A percentile compares a stretch with the other conserved stretches of the same genome.
Conservation (phyloP, 2,888 invertebrate species). For the Zygogramma bicolorata region DNA sequence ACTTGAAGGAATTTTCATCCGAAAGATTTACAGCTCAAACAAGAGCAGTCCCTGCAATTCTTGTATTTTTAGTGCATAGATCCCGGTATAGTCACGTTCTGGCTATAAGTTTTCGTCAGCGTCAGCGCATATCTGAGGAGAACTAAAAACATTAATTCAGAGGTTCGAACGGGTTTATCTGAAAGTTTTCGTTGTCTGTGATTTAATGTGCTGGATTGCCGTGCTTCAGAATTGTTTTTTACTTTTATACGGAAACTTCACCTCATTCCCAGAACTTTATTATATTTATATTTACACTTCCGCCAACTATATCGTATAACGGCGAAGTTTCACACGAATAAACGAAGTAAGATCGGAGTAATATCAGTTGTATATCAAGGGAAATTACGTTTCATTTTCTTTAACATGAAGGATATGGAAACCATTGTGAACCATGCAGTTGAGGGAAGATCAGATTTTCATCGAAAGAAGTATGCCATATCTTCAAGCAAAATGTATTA, state of each 20-base stretch:
- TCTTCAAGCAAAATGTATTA: no score
- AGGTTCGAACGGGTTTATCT: conserved; percentile 41
- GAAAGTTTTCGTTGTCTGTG: conserved; percentile 30
- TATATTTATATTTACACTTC: conserved; percentile 15
- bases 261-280: conserved; percentile 8
- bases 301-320: neutral
- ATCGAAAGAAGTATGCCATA: no score
- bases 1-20: neutral
- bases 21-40: neutral
- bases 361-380: neutral
- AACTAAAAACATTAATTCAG: conserved; percentile 42
- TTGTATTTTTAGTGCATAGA: conserved; percentile 27
- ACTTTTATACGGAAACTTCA: conserved; percentile 30
- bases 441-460: no score
- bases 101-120: conserved; percentile 28
- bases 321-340: neutral
- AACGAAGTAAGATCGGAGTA: neutral
- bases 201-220: conserved; percentile 34
- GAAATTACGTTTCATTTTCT: neutral
- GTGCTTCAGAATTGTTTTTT: conserved; percentile 28
- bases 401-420: neutral
- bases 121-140: conserved; percentile 31
- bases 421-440: no score
- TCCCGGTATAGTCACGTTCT: conserved; percentile 35
- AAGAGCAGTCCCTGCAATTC: neutral